These are phyloP conservation scores for Pionites leucogaster DNA, from an alignment of 2,113 vertebrate species.

Conservation along the genomic window DNA sequence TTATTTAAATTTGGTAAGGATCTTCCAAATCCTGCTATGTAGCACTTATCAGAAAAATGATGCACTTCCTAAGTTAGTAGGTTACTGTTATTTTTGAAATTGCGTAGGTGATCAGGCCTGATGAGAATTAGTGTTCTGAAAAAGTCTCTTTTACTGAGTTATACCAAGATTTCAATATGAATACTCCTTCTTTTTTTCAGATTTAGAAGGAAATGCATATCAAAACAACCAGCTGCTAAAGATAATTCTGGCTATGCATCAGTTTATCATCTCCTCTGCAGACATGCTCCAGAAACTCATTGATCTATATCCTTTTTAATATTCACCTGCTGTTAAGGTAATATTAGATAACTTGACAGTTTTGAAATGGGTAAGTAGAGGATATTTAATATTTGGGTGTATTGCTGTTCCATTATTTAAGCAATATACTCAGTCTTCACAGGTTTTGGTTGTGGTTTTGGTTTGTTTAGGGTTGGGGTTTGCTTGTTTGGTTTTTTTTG, in stretches of 20 bases:
- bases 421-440: background rate
- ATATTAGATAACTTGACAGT: background rate
- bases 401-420: background rate
- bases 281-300: constrained; percentile 89
- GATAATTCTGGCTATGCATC: constrained; percentile 93
- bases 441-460: background rate
- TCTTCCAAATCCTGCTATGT: background rate
- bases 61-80: background rate
- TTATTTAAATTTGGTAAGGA: background rate
- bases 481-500: rapidly evolving
- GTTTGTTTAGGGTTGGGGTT: background rate
- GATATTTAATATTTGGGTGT: background rate
- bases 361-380: background rate
- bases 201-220: constrained; percentile 85
- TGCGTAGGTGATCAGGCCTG: background rate
- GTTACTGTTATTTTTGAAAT: background rate
- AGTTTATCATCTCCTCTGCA: constrained; percentile 86
- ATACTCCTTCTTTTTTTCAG: constrained; percentile 71
- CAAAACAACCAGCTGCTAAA: constrained; percentile 87
- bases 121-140: background rate
- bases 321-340: background rate
- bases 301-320: constrained; percentile 89
- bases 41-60: background rate
- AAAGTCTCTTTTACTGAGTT: background rate
- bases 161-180: background rate